These are phyloP conservation scores for Agriopis marginaria DNA, from an alignment of 2,888 invertebrate species.

Conservation along the genomic window DNA sequence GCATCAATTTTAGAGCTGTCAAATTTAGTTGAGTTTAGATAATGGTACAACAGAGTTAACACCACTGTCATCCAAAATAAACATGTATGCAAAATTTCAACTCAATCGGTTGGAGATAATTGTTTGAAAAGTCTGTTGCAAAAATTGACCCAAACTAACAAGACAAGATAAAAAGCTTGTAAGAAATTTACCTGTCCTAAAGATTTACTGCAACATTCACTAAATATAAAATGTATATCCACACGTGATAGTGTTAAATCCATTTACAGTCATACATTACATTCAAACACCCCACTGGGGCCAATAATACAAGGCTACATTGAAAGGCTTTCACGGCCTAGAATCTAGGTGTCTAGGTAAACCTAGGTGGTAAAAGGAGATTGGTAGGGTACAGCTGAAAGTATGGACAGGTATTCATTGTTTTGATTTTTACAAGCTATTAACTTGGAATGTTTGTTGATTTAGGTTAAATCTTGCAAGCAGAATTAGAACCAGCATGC, in stretches of 20 bases:
- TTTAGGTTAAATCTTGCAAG: no score
- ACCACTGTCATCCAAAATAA: no score
- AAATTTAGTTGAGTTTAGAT: no score
- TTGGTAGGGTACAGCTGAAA: neutral
- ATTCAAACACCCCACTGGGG: slow-evolving; percentile 42
- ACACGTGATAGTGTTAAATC: slow-evolving; percentile 19
- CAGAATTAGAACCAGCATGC: no score
- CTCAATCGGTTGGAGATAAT: no score
- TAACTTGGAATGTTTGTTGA: no score
- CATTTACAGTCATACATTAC: slow-evolving; percentile 34
- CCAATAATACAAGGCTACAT: slow-evolving; percentile 45
- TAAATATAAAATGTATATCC: slow-evolving; percentile 10
- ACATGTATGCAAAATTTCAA: no score
- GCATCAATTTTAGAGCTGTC: no score
- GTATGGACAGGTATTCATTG: neutral
- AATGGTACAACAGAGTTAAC: no score
- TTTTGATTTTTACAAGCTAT: no score
- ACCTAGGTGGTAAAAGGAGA: neutral
- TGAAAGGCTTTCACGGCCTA: slow-evolving; percentile 43
- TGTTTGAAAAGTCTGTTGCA: no score
- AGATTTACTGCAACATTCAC: neutral
- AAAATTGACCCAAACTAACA: no score
- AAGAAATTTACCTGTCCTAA: neutral
- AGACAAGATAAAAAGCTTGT: neutral
- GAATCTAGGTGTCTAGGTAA: slow-evolving; percentile 29